These are phyloP conservation scores for Hyla sarda DNA, from an alignment of 2,113 vertebrate genomes.

Conservation along the genomic window DNA sequence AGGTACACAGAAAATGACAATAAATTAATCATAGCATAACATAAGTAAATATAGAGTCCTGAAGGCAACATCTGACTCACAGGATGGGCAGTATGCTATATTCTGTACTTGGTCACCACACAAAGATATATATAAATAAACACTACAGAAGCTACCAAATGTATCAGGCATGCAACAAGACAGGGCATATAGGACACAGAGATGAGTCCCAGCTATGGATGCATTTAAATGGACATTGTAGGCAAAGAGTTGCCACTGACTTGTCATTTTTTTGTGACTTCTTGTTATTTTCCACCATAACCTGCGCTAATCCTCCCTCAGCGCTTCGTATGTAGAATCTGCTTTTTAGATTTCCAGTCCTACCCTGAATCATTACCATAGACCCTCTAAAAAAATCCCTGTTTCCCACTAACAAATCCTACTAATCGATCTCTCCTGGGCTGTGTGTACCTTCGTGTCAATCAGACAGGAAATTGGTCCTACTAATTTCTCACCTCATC, in stretches of 20 bases:
- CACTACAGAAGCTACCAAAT: too few species aligned
- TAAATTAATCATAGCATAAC: too few species aligned
- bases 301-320: neutral
- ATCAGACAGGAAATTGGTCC: constrained; percentile 56
- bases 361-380: constrained; percentile 1
- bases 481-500: constrained; percentile 55
- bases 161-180: too few species aligned
- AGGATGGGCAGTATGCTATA: too few species aligned
- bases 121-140: too few species aligned
- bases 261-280: constrained; percentile 6
- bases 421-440: constrained; percentile 45
- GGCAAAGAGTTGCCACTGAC: neutral
- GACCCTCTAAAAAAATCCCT: constrained; percentile 1
- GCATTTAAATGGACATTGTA: neutral
- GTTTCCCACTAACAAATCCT: constrained; percentile 46
- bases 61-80: too few species aligned
- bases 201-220: neutral
- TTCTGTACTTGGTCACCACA: too few species aligned
- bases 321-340: constrained; percentile 40
- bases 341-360: constrained; percentile 13
- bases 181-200: neutral
- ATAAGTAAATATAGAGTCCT: too few species aligned
- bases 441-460: constrained; percentile 55
- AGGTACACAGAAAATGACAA: too few species aligned
- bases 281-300: constrained; percentile 18